phyloP scores from a whole-genome alignment of 1,140 invertebrate genomes.

The Drosophila athabasca region DNA sequence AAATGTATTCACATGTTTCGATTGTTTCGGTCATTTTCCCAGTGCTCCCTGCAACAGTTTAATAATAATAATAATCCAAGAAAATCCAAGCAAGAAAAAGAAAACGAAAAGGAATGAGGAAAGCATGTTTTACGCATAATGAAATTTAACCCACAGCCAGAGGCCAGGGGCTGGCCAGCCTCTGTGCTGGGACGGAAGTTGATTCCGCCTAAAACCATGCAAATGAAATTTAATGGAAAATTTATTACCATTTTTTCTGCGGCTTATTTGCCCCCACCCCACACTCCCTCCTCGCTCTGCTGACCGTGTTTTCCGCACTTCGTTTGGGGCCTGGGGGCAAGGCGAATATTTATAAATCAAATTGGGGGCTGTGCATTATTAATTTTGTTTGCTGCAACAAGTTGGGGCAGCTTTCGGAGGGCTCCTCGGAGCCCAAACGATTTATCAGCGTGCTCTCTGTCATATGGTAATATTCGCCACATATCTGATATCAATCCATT shows the following conservation, averaged over 20 bases:
- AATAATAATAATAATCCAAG: too few species aligned
- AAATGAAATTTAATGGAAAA: conserved; percentile 78
- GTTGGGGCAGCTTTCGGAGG: conserved; percentile 9
- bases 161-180: conserved; percentile 2
- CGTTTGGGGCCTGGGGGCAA: conserved; percentile 19
- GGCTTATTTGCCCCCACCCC: neutral
- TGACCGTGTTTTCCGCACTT: neutral
- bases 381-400: conserved; percentile 51
- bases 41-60: neutral
- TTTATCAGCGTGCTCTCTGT: too few species aligned
- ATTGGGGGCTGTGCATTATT: conserved; percentile 56
- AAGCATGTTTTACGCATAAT: conserved; percentile 56
- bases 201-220: conserved; percentile 71
- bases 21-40: neutral
- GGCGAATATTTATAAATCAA: conserved; percentile 54
- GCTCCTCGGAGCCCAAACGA: too few species aligned
- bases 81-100: neutral
- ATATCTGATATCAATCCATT: too few species aligned
- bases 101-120: neutral
- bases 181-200: conserved; percentile 32
- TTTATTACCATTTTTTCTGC: conserved; percentile 63
- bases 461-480: too few species aligned
- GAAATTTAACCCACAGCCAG: conserved; percentile 56
- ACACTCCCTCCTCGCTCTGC: conserved; percentile 4
- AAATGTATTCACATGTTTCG: neutral